Evolutionary conservation across 64 coral and sea anemone genomes (phyloP).

Genomic region (Acropora yongei): DNA sequence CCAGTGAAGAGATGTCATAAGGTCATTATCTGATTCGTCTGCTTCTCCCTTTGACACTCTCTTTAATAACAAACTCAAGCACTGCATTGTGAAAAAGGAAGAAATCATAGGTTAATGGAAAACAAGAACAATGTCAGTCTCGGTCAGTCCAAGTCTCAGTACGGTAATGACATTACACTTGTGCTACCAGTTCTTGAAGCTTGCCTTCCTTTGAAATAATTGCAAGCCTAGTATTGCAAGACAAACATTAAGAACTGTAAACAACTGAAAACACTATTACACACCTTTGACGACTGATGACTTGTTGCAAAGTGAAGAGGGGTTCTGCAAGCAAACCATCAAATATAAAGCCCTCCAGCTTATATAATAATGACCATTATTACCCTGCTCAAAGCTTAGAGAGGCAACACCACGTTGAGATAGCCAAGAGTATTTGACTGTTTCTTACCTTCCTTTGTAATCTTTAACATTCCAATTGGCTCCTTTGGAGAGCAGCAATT

Average conservation of each 20-base stretch:
- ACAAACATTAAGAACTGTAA: too few species aligned
- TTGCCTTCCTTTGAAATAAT: too few species aligned
- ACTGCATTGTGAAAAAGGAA: slow-evolving; percentile 36
- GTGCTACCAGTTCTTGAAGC: too few species aligned
- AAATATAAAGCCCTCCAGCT: not conserved
- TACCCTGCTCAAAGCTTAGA: too few species aligned
- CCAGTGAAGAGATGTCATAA: slow-evolving; percentile 91
- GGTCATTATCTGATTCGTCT: slow-evolving; percentile 80
- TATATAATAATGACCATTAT: too few species aligned
- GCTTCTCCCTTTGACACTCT: slow-evolving; percentile 74
- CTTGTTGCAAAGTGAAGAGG: slow-evolving; percentile 91
- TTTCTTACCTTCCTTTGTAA: slow-evolving; percentile 71
- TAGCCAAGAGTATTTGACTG: too few species aligned
- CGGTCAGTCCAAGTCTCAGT: too few species aligned
- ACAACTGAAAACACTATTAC: not conserved
- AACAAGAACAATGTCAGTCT: too few species aligned
- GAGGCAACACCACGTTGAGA: too few species aligned
- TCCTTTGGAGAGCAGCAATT: slow-evolving; percentile 79
- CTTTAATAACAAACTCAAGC: slow-evolving; percentile 81
- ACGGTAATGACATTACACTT: too few species aligned
- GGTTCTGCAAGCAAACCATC: slow-evolving; percentile 58
- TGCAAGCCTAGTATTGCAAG: too few species aligned
- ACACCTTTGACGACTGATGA: slow-evolving; percentile 83
- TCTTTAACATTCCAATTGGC: slow-evolving; percentile 87
- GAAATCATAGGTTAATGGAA: not conserved